Evolutionary conservation across 1,140 invertebrate genomes (phyloP).

Genomic region (Magallana ariakensis): DNA sequence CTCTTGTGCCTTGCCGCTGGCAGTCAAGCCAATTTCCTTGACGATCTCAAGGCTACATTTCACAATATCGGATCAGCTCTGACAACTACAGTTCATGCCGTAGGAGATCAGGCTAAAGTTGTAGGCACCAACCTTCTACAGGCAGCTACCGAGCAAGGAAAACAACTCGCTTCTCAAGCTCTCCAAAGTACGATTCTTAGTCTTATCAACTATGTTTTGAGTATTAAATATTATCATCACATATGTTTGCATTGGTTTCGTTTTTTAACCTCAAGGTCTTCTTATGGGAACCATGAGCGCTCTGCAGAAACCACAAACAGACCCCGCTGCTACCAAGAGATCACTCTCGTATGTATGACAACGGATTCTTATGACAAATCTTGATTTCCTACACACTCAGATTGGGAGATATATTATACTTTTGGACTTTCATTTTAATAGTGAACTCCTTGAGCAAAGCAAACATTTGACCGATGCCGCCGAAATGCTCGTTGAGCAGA

Average conservation of each 20-base stretch:
- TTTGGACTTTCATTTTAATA: neutral
- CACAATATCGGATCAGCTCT: neutral
- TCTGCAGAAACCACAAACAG: neutral
- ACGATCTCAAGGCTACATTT: constrained; percentile 35
- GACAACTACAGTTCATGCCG: constrained; percentile 2
- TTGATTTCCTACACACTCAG: too few relatives aligned
- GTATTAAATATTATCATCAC: too few relatives aligned
- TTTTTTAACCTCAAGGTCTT: constrained; percentile 9
- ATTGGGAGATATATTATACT: too few relatives aligned
- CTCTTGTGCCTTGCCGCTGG: constrained; percentile 4
- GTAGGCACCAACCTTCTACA: constrained; percentile 12
- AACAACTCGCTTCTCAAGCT: constrained; percentile 21
- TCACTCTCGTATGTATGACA: constrained; percentile 25
- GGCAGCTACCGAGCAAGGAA: neutral
- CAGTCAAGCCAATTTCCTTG: constrained; percentile 32
- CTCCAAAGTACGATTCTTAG: constrained; percentile 17
- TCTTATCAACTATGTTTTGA: too few relatives aligned
- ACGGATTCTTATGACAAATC: neutral
- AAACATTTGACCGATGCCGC: neutral
- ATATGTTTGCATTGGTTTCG: too few relatives aligned
- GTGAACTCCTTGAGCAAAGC: constrained; percentile 18
- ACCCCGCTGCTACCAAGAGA: neutral
- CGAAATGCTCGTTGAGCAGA: neutral
- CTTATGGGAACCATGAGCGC: constrained; percentile 36
- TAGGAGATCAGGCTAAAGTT: constrained; percentile 32